Evolutionary conservation across 2,113 vertebrate species (phyloP).

Genomic region (Perca schrenkii): DNA sequence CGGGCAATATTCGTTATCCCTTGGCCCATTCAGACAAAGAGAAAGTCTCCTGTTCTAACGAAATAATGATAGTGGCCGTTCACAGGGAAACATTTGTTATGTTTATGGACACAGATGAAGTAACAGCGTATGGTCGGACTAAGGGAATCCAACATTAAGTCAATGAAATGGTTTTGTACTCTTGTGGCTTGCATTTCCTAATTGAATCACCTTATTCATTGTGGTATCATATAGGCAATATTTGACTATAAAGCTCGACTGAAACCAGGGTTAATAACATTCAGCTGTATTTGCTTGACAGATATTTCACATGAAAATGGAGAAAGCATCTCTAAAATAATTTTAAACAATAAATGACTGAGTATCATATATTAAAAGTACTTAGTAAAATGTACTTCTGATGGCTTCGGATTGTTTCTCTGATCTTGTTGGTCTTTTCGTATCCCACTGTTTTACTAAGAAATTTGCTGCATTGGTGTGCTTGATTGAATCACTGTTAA

Average conservation of each 20-base stretch:
- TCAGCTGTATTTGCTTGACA: not conserved
- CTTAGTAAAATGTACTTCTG: too few species aligned
- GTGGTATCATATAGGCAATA: not conserved
- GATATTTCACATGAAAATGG: conserved; percentile 4
- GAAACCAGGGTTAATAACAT: not conserved
- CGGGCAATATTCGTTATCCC: conserved; percentile 46
- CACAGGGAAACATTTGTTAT: conserved; percentile 23
- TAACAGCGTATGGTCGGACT: not conserved
- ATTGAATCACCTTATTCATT: conserved; percentile 17
- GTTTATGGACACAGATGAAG: conserved; percentile 22
- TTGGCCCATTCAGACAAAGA: conserved; percentile 24
- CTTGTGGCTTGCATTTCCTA: not conserved
- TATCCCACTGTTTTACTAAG: not conserved
- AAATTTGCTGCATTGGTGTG: not conserved
- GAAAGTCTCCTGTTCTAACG: conserved; percentile 43
- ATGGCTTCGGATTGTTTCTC: too few species aligned
- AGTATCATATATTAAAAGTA: too few species aligned
- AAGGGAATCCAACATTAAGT: conserved; percentile 9
- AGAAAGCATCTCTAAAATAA: too few species aligned
- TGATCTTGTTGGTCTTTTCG: not conserved
- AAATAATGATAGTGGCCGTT: conserved; percentile 31
- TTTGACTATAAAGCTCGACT: not conserved
- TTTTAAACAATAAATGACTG: too few species aligned
- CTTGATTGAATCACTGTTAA: not conserved
- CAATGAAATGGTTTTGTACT: not conserved